Evolutionary conservation across 1,140 invertebrate genomes (phyloP).

Genomic region (Conus ventricosus): DNA sequence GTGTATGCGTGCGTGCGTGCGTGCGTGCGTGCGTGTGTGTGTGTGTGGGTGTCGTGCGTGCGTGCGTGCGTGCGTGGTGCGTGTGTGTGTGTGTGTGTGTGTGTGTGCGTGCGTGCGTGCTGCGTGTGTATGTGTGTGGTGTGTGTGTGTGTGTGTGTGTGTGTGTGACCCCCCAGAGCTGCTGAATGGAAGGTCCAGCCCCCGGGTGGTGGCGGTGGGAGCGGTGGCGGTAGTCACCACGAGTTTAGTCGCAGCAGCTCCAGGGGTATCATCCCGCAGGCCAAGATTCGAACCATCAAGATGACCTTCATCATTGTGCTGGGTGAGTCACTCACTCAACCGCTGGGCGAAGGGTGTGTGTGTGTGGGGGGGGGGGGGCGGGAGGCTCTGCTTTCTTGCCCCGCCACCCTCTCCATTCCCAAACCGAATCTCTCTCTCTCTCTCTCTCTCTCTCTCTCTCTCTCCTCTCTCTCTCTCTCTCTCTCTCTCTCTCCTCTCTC

Average conservation of each 20-base stretch:
- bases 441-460: background rate
- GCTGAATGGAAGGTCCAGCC: slow-evolving; percentile 22
- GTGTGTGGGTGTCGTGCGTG: background rate
- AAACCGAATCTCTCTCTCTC: too few relatives aligned
- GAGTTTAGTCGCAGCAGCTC: slow-evolving; percentile 53
- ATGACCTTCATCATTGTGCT: slow-evolving; percentile 97
- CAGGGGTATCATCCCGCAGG: slow-evolving; percentile 90
- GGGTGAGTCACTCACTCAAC: slow-evolving; percentile 77
- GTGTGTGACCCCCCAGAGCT: slow-evolving; percentile 1
- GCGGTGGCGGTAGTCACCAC: background rate
- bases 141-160: slow-evolving; percentile 13
- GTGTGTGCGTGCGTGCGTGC: background rate
- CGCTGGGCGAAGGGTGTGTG: too few relatives aligned
- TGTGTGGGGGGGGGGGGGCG: too few relatives aligned
- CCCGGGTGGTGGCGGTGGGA: background rate
- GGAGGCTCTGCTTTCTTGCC: too few relatives aligned
- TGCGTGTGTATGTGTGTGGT: slow-evolving; percentile 8
- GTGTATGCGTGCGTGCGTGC: too few relatives aligned
- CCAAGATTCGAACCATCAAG: slow-evolving; percentile 97
- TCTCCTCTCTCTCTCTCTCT: background rate
- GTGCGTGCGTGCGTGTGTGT: background rate
- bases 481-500: background rate
- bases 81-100: too few relatives aligned
- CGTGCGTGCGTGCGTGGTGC: too few relatives aligned
- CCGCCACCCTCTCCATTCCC: too few relatives aligned